Base-by-base conservation (phyloP, 2,888 invertebrate species). In the Synergus umbraculus region DNA sequence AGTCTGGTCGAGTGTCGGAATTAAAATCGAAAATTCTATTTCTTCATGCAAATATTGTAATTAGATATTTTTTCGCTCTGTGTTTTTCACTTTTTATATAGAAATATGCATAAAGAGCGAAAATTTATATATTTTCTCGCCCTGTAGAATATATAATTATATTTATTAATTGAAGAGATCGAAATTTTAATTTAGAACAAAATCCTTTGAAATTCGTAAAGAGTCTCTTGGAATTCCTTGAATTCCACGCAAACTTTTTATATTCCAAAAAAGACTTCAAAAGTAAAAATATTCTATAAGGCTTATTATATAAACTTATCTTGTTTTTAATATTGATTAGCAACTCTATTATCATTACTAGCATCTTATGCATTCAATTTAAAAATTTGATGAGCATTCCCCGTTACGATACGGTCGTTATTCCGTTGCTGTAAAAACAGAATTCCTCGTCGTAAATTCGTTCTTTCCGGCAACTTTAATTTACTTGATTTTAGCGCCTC, bases 341-440 rank as follows among this genome's bases (percentile, higher is more conserved):
- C 13, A 5, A 12, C 3, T 63, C 13, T 13, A 29, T 63, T 29
- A 63, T 63, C 63, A 29, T 63, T 63, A 63, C 4, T 29, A 29
- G 7, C 13, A 63, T 63, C 29, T 63, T 63, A 0, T 63, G 13
- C 63, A 5, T 22, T 63, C 12, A 63, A 13, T 22, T 63, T 0
- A 41, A 73, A 54, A 73, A 54, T 69, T 69, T 54, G 54, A 73
- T 54, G 73, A 37, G 73, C 54, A 73, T 41, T 73, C 37, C 15
- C 54, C 46, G 73, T 73, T 73, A 73, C 41, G 41, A 54, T 22
- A 49, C 44, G 15, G 22, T 73, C 49, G 29, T 73, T n/a, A 49
- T n/a, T 29, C 29, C 29, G 46, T 63, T 67, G 67, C 67, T 22
- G 44, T 67, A 44, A 67, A 67, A 18, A 67, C 67, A 67, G 44